Base-by-base conservation (phyloP, 1,140 invertebrate species). In the Drosophila kepulauana region DNA sequence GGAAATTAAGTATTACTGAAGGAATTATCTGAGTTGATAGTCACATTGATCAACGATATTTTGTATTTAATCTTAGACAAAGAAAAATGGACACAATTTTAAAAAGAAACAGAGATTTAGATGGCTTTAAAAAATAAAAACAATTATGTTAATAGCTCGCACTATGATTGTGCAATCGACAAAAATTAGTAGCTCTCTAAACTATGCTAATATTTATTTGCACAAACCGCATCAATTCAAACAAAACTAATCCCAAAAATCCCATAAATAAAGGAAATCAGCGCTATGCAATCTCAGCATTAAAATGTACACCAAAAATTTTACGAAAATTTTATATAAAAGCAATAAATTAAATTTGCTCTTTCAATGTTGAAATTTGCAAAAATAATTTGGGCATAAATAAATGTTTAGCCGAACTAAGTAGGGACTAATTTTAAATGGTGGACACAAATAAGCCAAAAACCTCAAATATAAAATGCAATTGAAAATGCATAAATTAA, bases 401-500 rank as follows among this genome's bases (percentile, higher is more conserved):
- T 48, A 76, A 71, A 66, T 75, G 66, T 65, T 62, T 65, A 70
- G 56, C 25, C 43, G 56, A 75, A 65, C 45, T 73, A 30, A 73
- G 49, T 41, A 48, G 58, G 16, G 46, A 74, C 75, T 74, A 64
- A 74, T 78, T 71, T 71, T 65, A 64, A 78, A 75, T 69, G 48
- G 59, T 33, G 61, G 13, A 28, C 38, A 71, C 35, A 57, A 35
- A 58, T 16, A 35, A 58, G 67, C 45, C 28, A 62, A 57, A 57
- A 71, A 65, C 68, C 73, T 65, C 59, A 75, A 62, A 70, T 57
- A 45, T 76, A 51, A 70, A 78, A 75, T 76, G 46, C 69, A 76
- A 73, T 76, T 73, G 68, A 73, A 76, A 76, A 73, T 78, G 65
- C 72, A 78, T 70, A 78, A 78, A 78, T 78, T 70, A 78, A 52